Percentiles rank a stretch among this genome's conserved stretches.
phyloP scores from a whole-genome alignment of 2,113 vertebrate species.

The Elachura formosa region DNA sequence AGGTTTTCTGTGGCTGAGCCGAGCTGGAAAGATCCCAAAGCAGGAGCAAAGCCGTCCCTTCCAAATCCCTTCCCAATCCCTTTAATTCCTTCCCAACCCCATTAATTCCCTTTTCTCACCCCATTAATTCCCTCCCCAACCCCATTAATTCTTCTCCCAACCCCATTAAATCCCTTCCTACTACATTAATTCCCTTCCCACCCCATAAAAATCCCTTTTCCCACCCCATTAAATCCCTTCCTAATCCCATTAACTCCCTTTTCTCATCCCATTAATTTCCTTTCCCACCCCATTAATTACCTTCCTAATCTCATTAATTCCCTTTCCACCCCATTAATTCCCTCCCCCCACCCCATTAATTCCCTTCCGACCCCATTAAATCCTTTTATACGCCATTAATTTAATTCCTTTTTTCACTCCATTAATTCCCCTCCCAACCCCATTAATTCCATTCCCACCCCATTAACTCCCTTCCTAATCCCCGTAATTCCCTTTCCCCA shows the following conservation, averaged over 20 bases:
- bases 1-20: rapidly evolving
- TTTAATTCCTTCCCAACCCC: background rate
- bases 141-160: background rate
- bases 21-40: background rate
- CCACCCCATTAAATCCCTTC: background rate
- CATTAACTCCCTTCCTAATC: background rate
- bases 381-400: background rate
- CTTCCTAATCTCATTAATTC: background rate
- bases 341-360: background rate
- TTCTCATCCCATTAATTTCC: background rate
- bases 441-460: background rate
- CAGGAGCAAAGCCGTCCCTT: background rate
- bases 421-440: background rate
- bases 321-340: background rate
- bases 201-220: background rate
- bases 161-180: background rate
- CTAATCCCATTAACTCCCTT: too few species aligned
- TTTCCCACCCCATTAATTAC: background rate
- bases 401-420: background rate
- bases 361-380: background rate
- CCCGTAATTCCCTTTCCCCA: background rate
- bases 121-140: background rate
- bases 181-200: background rate
- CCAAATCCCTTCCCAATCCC: background rate
- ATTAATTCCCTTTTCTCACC: background rate